Percentiles rank a stretch among this genome's conserved stretches.
phyloP scores from a whole-genome alignment of 2,888 invertebrate species.

The Plebejus anna region DNA sequence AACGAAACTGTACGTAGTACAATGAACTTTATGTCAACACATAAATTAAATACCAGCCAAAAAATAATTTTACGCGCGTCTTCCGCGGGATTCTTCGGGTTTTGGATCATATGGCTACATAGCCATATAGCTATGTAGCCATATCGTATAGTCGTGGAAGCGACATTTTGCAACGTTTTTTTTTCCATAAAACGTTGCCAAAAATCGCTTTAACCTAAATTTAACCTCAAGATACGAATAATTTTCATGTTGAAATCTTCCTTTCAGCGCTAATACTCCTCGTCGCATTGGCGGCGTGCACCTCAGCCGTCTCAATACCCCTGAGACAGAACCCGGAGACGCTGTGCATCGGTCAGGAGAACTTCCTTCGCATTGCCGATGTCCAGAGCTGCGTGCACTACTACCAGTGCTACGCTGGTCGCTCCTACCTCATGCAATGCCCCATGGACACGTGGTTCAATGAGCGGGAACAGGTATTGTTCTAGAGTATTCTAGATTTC shows the following conservation, averaged over 20 bases:
- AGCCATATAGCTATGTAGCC: too few relatives aligned
- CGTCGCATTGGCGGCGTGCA: conserved; percentile 51
- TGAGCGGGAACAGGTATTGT: conserved; percentile 61
- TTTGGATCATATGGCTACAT: too few relatives aligned
- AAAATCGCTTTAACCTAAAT: too few relatives aligned
- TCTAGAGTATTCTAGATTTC: neutral
- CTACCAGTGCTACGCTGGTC: conserved; percentile 69
- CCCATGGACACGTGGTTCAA: conserved; percentile 69
- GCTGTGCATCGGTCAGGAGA: conserved; percentile 68
- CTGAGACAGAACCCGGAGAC: conserved; percentile 73
- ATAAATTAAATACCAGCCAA: too few relatives aligned
- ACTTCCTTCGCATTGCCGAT: conserved; percentile 68
- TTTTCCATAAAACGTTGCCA: too few relatives aligned
- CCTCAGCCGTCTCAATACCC: conserved; percentile 65
- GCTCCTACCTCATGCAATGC: conserved; percentile 68
- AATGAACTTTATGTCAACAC: too few relatives aligned
- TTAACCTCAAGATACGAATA: too few relatives aligned
- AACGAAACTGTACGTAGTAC: too few relatives aligned
- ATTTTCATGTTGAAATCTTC: neutral
- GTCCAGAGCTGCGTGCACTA: conserved; percentile 60
- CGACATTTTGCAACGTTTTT: too few relatives aligned
- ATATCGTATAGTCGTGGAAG: too few relatives aligned
- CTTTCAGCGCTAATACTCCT: conserved; percentile 47
- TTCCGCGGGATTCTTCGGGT: too few relatives aligned
- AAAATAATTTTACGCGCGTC: too few relatives aligned